Base-by-base conservation (phyloP, 2,113 vertebrate genomes). In the Acrocephalus kingi region DNA sequence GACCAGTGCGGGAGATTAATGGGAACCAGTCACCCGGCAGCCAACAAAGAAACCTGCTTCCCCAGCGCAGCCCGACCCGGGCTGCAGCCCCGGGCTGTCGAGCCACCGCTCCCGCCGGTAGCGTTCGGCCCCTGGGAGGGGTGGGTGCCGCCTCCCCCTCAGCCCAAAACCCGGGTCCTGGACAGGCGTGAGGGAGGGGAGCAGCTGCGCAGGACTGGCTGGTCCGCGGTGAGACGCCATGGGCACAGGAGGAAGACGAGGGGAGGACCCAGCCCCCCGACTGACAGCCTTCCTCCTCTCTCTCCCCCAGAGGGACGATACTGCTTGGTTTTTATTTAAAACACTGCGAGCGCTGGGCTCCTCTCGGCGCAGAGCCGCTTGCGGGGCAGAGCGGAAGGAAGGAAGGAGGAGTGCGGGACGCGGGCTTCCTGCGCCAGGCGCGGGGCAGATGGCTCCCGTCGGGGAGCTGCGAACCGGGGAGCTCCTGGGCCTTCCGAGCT, bases 1-100 rank as follows among this genome's bases (percentile, higher is more conserved):
- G 88, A 89, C 87, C 94, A 93, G 94, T 94, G 92, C 89, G 94
- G 96, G 96, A 96, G 96, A 97, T 96, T 95, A 97, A 97, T 96
- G 90, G 95, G 96, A 97, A 96, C 94, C 96, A 96, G 96, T 87
- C 87, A 89, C 61, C 79, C 93, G 61, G 93, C 90, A 80, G 95
- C 96, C 91, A 95, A 94, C 96, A 96, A 96, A 96, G 96, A 84
- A 93, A 89, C 76, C 77, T 61, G 96, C 91, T 78, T 49, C 75
- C 71, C 28, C 58, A 77, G 87, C 51, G 46, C 89, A 23, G 92
- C 64, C 58, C 62, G 37, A 13, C 37, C 35, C 61, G 74, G 69
- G 48, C 58, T 63, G 87, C 58, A 58, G 86, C n/a, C 67, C 79
- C 37, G 39, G 79, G 69, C 39, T 31, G 46, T 52, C 31, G 23